Conservation (phyloP, 2,888 invertebrate species). For the Onchidella celtica region DNA sequence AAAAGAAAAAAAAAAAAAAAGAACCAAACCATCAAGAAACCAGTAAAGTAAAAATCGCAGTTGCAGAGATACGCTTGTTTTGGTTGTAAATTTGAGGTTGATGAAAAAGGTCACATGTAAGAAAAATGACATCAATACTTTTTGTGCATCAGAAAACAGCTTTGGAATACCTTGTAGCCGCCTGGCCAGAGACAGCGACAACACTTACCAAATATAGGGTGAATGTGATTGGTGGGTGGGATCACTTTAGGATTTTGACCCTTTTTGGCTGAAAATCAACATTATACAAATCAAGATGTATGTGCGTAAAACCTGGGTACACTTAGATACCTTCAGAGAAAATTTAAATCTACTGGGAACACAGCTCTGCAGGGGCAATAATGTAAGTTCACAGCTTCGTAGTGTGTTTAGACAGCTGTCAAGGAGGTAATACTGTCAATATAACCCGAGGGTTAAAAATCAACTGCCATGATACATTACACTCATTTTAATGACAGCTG, state of each 20-base stretch:
- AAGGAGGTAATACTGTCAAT: no score
- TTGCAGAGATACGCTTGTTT: not conserved
- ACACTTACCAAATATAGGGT: slow-evolving; percentile 59
- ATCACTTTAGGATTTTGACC: slow-evolving; percentile 19
- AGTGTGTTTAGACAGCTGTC: no score
- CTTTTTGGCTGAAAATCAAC: slow-evolving; percentile 47
- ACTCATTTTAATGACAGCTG: no score
- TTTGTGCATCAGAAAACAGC: slow-evolving; percentile 17
- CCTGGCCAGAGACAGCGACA: not conserved
- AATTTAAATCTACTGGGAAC: no score
- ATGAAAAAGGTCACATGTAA: not conserved
- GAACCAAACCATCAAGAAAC: no score
- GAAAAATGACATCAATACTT: not conserved
- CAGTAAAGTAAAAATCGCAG: slow-evolving; percentile 25
- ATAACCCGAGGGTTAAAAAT: no score
- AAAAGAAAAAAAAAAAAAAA: not conserved
- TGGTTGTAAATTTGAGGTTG: no score
- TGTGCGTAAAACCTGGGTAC: not conserved
- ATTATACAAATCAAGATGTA: slow-evolving; percentile 40
- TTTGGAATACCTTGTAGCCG: not conserved
- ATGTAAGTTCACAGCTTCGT: no score
- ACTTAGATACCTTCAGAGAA: not conserved
- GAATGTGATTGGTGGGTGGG: slow-evolving; percentile 39
- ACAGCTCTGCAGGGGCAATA: no score
- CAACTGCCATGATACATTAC: no score